Conservation (phyloP, 2,888 invertebrate species). For the Pogonocherus hispidulus region DNA sequence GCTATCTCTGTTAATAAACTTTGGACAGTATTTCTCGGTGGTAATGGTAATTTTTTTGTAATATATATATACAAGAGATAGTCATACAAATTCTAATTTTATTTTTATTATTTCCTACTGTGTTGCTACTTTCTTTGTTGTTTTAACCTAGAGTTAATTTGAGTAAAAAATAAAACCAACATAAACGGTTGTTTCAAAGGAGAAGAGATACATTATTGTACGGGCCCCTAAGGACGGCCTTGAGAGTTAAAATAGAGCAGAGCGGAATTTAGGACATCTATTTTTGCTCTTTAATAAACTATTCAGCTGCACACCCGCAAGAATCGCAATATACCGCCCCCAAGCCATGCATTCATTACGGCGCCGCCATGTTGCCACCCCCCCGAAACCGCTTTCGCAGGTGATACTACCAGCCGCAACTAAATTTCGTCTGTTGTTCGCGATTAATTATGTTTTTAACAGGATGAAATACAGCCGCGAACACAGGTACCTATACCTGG, state of each 20-base stretch:
- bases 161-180: too few species aligned
- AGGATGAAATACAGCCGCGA: conserved; percentile 10
- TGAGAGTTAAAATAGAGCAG: not conserved
- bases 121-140: too few species aligned
- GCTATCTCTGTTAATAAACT: too few species aligned
- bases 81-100: too few species aligned
- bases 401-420: conserved; percentile 6
- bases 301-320: not conserved
- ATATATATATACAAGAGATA: too few species aligned
- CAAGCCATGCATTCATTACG: not conserved
- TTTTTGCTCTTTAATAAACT: not conserved
- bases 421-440: conserved; percentile 12
- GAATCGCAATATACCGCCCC: conserved; percentile 3
- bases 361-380: not conserved
- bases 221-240: too few species aligned
- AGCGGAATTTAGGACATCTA: not conserved
- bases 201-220: too few species aligned
- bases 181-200: too few species aligned
- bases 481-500: not conserved
- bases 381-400: not conserved
- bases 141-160: too few species aligned
- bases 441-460: conserved; percentile 26
- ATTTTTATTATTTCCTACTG: too few species aligned
- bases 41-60: too few species aligned
- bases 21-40: too few species aligned